Percentiles rank a stretch among this genome's conserved stretches.
Evolutionary conservation across 2,113 vertebrate species (phyloP).

Genomic region (Erythrocercus mccallii): DNA sequence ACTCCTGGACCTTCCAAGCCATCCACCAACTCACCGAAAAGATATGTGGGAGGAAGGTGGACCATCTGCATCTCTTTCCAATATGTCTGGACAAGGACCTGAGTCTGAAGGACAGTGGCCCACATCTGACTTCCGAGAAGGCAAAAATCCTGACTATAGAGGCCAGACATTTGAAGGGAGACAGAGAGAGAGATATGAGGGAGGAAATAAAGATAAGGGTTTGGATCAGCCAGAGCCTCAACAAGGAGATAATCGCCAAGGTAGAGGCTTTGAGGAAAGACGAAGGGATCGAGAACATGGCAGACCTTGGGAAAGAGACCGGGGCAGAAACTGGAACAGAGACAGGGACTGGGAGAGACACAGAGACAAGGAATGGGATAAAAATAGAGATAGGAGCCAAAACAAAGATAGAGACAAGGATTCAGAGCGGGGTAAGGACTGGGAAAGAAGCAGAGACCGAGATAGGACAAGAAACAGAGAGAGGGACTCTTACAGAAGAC

Average conservation of each 20-base stretch:
- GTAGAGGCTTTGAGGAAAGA: conserved; percentile 83
- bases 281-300: conserved; percentile 76
- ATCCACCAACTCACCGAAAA: conserved; percentile 76
- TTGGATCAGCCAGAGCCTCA: conserved; percentile 63
- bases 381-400: conserved; percentile 52
- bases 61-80: conserved; percentile 33
- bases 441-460: conserved; percentile 61
- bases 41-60: conserved; percentile 75
- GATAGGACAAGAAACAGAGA: conserved; percentile 48
- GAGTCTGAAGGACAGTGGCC: conserved; percentile 80
- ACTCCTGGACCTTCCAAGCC: conserved; percentile 82
- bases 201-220: conserved; percentile 76
- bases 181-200: conserved; percentile 83
- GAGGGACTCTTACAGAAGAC: conserved; percentile 11
- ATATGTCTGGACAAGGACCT: conserved; percentile 62
- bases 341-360: conserved; percentile 76
- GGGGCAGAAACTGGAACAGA: conserved; percentile 77
- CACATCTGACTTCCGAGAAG: conserved; percentile 80
- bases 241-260: conserved; percentile 75
- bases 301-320: conserved; percentile 70
- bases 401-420: conserved; percentile 71
- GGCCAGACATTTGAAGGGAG: conserved; percentile 75
- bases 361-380: conserved; percentile 69
- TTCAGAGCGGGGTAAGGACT: conserved; percentile 41
- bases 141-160: conserved; percentile 74